A percentile compares a stretch with the other conserved stretches of the same genome.
These are phyloP conservation scores for Eumaeus atala DNA, from an alignment of 1,140 invertebrate species.

Conservation along the genomic window DNA sequence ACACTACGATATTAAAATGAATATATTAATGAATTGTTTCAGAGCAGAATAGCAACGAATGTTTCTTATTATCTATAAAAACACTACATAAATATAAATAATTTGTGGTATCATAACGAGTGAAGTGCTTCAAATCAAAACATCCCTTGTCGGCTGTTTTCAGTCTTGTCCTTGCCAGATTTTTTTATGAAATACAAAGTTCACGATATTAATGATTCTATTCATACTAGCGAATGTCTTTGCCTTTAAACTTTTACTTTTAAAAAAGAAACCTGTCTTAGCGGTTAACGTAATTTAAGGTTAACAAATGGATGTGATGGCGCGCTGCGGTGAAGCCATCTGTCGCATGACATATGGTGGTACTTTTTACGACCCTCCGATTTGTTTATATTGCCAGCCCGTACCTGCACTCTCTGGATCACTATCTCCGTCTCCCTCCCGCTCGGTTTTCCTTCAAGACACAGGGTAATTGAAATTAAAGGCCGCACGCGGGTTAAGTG, in stretches of 20 bases:
- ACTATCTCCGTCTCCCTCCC: conserved; percentile 20
- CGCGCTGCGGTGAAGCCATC: conserved; percentile 44
- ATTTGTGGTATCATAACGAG: too few species aligned
- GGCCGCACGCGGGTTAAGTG: conserved; percentile 64
- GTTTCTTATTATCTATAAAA: too few species aligned
- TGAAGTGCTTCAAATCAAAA: neutral
- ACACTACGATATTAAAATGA: too few species aligned
- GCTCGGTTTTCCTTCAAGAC: conserved; percentile 55
- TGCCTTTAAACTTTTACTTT: conserved; percentile 1
- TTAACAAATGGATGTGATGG: conserved; percentile 49
- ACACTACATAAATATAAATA: too few species aligned
- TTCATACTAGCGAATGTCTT: neutral
- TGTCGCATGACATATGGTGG: conserved; percentile 60
- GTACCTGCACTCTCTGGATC: conserved; percentile 19
- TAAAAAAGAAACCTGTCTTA: neutral
- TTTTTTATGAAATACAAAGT: too few species aligned
- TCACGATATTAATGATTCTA: too few species aligned
- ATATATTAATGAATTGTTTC: too few species aligned
- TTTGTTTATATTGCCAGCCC: conserved; percentile 54
- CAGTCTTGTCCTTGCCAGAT: too few species aligned
- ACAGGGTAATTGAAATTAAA: conserved; percentile 64
- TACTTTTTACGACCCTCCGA: conserved; percentile 52
- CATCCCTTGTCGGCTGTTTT: too few species aligned
- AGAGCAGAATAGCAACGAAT: too few species aligned
- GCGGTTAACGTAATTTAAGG: conserved; percentile 12